Evolutionary conservation across 92 coral and sea anemone genomes (phyloP), one percentile per base, ranked within the genome.

Genomic region (Metridium senile): DNA sequence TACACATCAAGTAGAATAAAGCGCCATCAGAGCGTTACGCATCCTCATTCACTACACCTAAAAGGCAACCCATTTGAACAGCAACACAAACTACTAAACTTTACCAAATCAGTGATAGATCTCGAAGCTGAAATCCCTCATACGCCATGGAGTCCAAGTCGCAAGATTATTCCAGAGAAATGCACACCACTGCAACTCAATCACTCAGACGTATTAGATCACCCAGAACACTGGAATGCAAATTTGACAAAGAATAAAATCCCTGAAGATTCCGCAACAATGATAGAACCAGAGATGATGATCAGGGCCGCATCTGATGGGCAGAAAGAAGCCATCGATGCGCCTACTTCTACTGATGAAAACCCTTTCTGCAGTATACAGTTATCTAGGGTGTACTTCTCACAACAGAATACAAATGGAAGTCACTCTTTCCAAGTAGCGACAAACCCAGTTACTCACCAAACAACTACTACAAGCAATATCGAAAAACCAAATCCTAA

Each of bases 301-400:
- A 39, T 39, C 13, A 39, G 49, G 49, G 49, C 6, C 49, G 6
- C 8, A 13, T 39, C 49, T 13, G 13, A 9, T 54, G 59, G 59
- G n/a, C 59, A 16, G 23, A 54, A 54, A 54, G 9, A 54, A 9
- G 16, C 9, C 59, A 54, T 54, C 59, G 17, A 54, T 9, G 59
- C 49, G 6, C 23, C 3, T 17, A 9, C 9, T 9, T 3, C 21
- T 17, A 9, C 0, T 20, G 28, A 59, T 59, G 9, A 20, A 17
- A 54, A 32, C 45, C 0, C 43, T 49, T 3, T 28, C n/a, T 18
- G 33, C 25, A 53, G 13, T 10, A 71, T 71, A 1, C 26, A 34
- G 16, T 27, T 71, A 27, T 71, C 76, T 19, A 71, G 76, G 51
- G 76, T 71, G 7, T 71, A 71, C 51, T 71, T 71, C 43, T 31